Evolutionary conservation across 2,113 vertebrate genomes (phyloP).

Genomic region (Oxyura jamaicensis): DNA sequence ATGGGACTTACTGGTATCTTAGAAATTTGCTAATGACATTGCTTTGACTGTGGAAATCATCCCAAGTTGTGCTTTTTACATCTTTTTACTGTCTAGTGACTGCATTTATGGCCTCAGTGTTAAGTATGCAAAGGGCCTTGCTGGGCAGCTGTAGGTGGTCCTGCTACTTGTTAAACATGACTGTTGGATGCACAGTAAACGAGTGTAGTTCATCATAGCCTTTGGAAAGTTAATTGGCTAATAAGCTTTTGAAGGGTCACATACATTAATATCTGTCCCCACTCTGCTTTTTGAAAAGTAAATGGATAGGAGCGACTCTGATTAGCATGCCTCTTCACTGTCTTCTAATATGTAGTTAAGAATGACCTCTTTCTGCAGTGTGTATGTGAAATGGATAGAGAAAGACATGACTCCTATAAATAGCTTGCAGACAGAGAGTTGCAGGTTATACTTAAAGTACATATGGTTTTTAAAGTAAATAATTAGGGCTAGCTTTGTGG

Average conservation of each 20-base stretch:
- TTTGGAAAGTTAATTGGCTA: conserved; percentile 40
- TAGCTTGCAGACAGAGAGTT: not conserved
- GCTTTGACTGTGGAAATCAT: not conserved
- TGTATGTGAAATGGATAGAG: not conserved
- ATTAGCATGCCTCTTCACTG: not conserved
- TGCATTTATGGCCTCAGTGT: not conserved
- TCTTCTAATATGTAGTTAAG: not conserved
- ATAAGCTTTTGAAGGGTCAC: conserved; percentile 21
- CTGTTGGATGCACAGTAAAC: not conserved
- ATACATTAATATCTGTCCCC: not conserved
- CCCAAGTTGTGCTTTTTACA: not conserved
- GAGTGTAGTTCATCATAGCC: conserved; percentile 1
- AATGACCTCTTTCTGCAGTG: not conserved
- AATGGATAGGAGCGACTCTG: not conserved
- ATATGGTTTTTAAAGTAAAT: not conserved
- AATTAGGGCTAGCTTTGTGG: not conserved
- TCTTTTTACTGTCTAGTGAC: not conserved
- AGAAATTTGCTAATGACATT: not conserved
- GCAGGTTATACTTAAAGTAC: not conserved
- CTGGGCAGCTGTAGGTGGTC: not conserved
- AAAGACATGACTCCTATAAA: conserved; percentile 34
- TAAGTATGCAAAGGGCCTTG: not conserved
- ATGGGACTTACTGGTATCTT: not conserved
- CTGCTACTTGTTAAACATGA: not conserved
- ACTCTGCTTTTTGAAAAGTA: not conserved